phyloP scores from a whole-genome alignment of 2,113 vertebrate genomes.

The Halichoeres trimaculatus region DNA sequence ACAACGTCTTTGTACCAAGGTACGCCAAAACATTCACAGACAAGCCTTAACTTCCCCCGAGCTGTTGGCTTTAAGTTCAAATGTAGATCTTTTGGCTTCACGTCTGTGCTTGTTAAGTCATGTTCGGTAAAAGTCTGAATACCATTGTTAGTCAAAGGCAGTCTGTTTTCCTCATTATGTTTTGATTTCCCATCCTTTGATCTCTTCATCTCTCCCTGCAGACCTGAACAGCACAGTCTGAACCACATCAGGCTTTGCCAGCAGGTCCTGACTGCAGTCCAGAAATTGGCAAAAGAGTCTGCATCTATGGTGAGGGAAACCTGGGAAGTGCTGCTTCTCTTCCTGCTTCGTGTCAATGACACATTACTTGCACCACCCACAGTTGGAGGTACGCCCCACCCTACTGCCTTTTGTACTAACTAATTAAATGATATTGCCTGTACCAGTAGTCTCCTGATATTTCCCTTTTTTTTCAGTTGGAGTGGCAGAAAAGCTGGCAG shows the following conservation, averaged over 20 bases:
- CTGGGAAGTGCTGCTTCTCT: conserved; percentile 95
- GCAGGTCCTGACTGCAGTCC: conserved; percentile 93
- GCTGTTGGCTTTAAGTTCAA: neutral
- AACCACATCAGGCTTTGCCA: conserved; percentile 93
- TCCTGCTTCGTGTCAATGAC: conserved; percentile 95
- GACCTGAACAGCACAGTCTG: conserved; percentile 88
- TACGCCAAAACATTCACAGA: conserved; percentile 61
- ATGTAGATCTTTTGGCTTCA: neutral
- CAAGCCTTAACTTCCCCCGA: neutral
- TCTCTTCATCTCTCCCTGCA: conserved; percentile 52
- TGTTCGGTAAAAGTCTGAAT: neutral
- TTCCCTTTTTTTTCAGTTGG: conserved; percentile 83
- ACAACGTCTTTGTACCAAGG: conserved; percentile 97
- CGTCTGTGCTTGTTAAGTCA: neutral
- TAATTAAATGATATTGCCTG: too few relatives aligned
- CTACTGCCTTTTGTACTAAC: neutral
- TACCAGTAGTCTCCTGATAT: neutral
- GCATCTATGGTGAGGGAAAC: conserved; percentile 94
- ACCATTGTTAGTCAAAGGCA: neutral
- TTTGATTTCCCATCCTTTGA: conserved; percentile 2
- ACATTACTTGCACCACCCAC: conserved; percentile 93
- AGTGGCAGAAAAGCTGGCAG: conserved; percentile 94
- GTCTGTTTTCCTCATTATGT: neutral
- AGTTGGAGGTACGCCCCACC: conserved; percentile 85
- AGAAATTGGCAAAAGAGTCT: conserved; percentile 94